These are phyloP conservation scores for Fulica atra DNA, from an alignment of 2,113 vertebrate genomes.

Conservation along the genomic window DNA sequence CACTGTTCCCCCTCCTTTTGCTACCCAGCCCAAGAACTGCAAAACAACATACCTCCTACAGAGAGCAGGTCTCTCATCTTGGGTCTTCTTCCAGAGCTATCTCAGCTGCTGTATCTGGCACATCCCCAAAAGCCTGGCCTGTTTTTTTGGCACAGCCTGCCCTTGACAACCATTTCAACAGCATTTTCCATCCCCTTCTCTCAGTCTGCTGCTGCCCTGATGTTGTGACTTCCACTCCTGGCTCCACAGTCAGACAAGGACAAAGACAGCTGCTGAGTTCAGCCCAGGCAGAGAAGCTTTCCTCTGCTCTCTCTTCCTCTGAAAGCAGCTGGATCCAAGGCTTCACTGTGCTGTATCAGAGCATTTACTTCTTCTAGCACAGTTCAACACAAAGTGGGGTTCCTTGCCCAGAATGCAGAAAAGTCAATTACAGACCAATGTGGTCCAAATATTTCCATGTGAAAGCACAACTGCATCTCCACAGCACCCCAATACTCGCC, in stretches of 20 bases:
- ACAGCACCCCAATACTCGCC: neutral
- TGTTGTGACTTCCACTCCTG: neutral
- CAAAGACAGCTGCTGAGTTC: slow-evolving; percentile 6
- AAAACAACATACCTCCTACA: neutral
- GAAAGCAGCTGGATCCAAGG: neutral
- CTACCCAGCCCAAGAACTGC: neutral
- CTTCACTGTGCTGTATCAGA: neutral
- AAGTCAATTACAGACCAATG: neutral
- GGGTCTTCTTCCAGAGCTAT: neutral
- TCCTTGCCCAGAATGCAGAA: neutral
- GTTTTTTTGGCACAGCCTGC: slow-evolving; percentile 13
- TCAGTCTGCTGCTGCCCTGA: neutral
- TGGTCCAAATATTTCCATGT: neutral
- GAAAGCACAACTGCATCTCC: neutral
- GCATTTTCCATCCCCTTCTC: neutral
- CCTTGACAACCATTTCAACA: slow-evolving; percentile 29
- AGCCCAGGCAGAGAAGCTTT: neutral
- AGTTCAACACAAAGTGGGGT: neutral
- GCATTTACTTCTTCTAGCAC: neutral
- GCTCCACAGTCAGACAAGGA: neutral
- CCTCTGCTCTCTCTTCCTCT: neutral
- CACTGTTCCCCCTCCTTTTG: neutral
- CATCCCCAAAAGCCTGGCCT: neutral
- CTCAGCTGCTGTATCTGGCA: neutral
- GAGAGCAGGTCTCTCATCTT: neutral